Evolutionary conservation across 1,140 invertebrate species (phyloP).

Genomic region (Belonocnema kinseyi): DNA sequence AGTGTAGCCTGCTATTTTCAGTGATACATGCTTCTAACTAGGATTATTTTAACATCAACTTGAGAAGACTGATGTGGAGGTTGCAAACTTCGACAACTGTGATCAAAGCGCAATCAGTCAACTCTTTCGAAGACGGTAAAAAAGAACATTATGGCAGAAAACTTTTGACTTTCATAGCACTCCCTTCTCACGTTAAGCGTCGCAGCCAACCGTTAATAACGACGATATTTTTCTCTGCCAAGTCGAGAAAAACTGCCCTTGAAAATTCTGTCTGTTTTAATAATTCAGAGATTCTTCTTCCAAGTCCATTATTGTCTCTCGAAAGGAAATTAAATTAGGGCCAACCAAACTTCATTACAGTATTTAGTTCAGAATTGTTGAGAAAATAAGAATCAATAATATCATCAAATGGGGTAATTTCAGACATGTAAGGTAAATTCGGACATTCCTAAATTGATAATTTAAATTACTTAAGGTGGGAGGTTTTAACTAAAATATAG

Average conservation of each 20-base stretch:
- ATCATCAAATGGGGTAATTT: too few relatives aligned
- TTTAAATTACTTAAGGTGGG: too few relatives aligned
- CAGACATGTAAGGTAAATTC: too few relatives aligned
- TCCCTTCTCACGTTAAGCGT: background rate
- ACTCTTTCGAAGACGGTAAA: background rate
- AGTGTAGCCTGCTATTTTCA: too few relatives aligned
- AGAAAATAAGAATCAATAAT: too few relatives aligned
- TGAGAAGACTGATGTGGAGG: background rate
- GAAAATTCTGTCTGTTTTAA: background rate
- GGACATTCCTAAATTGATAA: too few relatives aligned
- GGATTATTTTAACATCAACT: background rate
- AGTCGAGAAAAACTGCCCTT: background rate
- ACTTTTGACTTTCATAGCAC: constrained; percentile 11
- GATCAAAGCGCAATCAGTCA: constrained; percentile 3
- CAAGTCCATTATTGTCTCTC: background rate
- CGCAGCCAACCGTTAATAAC: constrained; percentile 23
- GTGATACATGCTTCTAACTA: too few relatives aligned
- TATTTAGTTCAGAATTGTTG: background rate
- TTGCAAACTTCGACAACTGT: background rate
- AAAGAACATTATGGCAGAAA: background rate
- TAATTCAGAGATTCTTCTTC: constrained; percentile 15
- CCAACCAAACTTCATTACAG: background rate
- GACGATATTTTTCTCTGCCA: constrained; percentile 19
- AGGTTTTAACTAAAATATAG: too few relatives aligned
- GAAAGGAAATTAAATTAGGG: background rate